Evolutionary conservation across 1,140 invertebrate genomes (phyloP).

Genomic region (Phymorhynchus buccinoides): DNA sequence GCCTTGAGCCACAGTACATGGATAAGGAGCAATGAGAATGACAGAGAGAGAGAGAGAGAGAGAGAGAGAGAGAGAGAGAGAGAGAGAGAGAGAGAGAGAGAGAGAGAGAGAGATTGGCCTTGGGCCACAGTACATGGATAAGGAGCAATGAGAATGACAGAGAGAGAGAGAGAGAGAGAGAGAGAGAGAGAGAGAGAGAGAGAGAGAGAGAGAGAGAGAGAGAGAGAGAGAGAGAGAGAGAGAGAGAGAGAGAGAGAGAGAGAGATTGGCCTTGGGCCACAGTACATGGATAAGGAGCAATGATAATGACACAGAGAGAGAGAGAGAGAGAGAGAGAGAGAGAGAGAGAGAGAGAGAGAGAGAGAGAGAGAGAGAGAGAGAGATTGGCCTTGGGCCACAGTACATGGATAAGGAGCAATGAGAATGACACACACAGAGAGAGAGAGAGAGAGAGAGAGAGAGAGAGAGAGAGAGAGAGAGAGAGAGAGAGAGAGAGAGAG

Average conservation of each 20-base stretch:
- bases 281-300: not conserved
- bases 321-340: constrained; percentile 27
- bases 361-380: constrained; percentile 23
- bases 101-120: not conserved
- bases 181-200: not conserved
- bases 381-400: not conserved
- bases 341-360: constrained; percentile 31
- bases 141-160: not conserved
- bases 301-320: not conserved
- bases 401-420: not conserved
- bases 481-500: not conserved
- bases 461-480: not conserved
- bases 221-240: not conserved
- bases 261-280: not conserved
- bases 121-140: too few relatives aligned
- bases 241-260: not conserved
- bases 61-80: constrained; percentile 24
- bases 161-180: not conserved
- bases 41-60: not conserved
- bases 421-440: not conserved
- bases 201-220: not conserved
- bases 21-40: not conserved
- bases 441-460: not conserved
- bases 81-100: constrained; percentile 14
- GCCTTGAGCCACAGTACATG: not conserved